phyloP scores from a whole-genome alignment of 2,888 invertebrate genomes.

The Sylvicola cinctus region DNA sequence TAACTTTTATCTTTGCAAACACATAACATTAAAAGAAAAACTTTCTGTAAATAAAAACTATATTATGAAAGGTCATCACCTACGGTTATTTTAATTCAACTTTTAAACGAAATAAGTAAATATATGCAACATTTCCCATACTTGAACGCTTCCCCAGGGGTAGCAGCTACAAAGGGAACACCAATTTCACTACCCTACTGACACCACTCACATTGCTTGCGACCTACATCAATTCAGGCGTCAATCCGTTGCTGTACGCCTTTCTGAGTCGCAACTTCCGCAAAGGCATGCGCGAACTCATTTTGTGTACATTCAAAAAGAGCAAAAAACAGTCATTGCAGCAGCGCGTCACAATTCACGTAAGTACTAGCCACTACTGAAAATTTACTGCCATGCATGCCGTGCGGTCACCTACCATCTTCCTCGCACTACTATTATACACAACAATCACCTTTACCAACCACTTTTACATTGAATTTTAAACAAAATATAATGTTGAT shows the following conservation, averaged over 20 bases:
- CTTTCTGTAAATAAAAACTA: too few species aligned
- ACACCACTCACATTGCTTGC: constrained; percentile 74
- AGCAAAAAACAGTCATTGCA: constrained; percentile 23
- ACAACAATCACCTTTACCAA: too few species aligned
- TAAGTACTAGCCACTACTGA: too few species aligned
- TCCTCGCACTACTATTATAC: too few species aligned
- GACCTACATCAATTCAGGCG: constrained; percentile 74
- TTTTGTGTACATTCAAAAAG: constrained; percentile 36
- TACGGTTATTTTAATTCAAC: too few species aligned
- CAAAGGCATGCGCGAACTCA: constrained; percentile 63
- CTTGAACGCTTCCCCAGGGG: constrained; percentile 21
- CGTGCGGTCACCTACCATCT: too few species aligned
- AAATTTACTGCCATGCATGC: too few species aligned
- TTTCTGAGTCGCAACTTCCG: constrained; percentile 65
- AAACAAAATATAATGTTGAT: too few species aligned
- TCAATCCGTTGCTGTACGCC: constrained; percentile 80
- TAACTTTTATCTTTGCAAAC: too few species aligned
- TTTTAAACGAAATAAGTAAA: too few species aligned
- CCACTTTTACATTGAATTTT: too few species aligned
- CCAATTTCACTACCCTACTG: constrained; percentile 53
- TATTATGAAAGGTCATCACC: too few species aligned
- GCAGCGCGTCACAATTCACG: constrained; percentile 22
- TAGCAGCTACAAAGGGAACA: constrained; percentile 42
- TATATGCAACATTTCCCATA: neutral
- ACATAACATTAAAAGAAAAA: neutral